These are phyloP conservation scores for Scomber colias DNA, from an alignment of 2,113 vertebrate species.

Conservation along the genomic window DNA sequence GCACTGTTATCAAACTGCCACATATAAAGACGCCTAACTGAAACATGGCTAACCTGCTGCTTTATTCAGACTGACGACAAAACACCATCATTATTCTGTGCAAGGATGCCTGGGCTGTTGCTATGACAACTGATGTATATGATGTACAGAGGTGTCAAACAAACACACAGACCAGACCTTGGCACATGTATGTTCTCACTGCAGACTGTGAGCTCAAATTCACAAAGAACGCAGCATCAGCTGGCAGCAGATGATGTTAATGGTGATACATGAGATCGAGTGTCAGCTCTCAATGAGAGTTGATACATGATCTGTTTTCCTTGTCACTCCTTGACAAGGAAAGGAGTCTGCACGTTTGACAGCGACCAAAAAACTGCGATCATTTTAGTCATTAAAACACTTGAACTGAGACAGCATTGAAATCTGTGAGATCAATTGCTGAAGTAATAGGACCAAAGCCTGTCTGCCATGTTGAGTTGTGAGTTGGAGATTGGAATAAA, in stretches of 20 bases:
- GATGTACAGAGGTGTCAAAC: slow-evolving; percentile 27
- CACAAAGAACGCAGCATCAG: slow-evolving; percentile 30
- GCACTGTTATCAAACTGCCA: slow-evolving; percentile 38
- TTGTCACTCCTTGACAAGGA: slow-evolving; percentile 6
- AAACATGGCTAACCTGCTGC: slow-evolving; percentile 6
- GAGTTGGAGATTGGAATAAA: background rate
- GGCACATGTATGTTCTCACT: background rate
- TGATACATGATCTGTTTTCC: slow-evolving; percentile 56
- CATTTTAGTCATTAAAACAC: slow-evolving; percentile 23
- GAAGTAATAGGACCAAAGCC: background rate
- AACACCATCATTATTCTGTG: slow-evolving; percentile 33
- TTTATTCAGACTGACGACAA: slow-evolving; percentile 18
- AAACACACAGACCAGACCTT: background rate
- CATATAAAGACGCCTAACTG: slow-evolving; percentile 12
- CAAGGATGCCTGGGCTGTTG: slow-evolving; percentile 43
- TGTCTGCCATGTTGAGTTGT: background rate
- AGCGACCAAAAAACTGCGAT: slow-evolving; percentile 1
- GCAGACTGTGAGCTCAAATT: background rate
- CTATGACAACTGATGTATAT: slow-evolving; percentile 57
- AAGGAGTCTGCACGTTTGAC: slow-evolving; percentile 17
- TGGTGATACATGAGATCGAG: slow-evolving; percentile 54
- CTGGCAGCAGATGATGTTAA: slow-evolving; percentile 35
- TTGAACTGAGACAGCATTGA: background rate
- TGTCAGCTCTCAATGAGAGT: slow-evolving; percentile 42
- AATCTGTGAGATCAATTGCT: slow-evolving; percentile 13